Percentiles rank a stretch among this genome's conserved stretches.
Evolutionary conservation across 2,113 vertebrate species (phyloP).

Genomic region (Cinclus mexicanus): DNA sequence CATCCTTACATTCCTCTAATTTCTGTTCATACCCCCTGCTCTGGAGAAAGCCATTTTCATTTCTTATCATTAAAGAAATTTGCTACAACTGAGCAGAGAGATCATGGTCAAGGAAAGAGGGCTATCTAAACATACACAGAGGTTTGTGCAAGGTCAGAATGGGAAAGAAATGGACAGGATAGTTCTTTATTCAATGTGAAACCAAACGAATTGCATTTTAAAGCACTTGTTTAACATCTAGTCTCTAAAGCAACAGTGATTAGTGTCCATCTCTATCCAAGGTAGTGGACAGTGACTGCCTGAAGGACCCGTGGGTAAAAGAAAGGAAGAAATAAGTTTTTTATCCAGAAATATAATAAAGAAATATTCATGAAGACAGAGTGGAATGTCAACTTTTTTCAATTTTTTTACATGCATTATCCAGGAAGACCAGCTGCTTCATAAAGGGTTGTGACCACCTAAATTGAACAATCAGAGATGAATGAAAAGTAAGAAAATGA

Average conservation of each 20-base stretch:
- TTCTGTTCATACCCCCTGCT: not conserved
- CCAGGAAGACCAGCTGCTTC: slow-evolving; percentile 28
- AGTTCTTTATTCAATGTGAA: not conserved
- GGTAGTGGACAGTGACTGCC: not conserved
- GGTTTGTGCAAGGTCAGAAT: not conserved
- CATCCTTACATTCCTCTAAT: slow-evolving; percentile 2
- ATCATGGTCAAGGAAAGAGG: not conserved
- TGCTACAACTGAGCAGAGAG: not conserved
- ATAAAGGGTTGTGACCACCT: not conserved
- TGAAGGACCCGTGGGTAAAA: not conserved
- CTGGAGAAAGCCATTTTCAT: not conserved
- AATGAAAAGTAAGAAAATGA: slow-evolving; percentile 29
- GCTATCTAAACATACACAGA: not conserved
- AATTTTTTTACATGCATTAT: not conserved
- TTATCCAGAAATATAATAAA: not conserved
- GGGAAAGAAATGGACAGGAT: not conserved
- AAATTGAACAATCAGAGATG: not conserved
- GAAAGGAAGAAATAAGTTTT: not conserved
- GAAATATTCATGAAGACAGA: not conserved
- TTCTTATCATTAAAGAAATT: not conserved
- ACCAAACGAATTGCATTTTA: not conserved
- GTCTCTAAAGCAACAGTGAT: not conserved
- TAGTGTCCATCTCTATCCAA: not conserved
- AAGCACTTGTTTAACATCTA: not conserved
- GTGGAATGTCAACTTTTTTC: not conserved